Evolutionary conservation across 2,113 vertebrate genomes (phyloP).

Genomic region (Erpornis zantholeuca): DNA sequence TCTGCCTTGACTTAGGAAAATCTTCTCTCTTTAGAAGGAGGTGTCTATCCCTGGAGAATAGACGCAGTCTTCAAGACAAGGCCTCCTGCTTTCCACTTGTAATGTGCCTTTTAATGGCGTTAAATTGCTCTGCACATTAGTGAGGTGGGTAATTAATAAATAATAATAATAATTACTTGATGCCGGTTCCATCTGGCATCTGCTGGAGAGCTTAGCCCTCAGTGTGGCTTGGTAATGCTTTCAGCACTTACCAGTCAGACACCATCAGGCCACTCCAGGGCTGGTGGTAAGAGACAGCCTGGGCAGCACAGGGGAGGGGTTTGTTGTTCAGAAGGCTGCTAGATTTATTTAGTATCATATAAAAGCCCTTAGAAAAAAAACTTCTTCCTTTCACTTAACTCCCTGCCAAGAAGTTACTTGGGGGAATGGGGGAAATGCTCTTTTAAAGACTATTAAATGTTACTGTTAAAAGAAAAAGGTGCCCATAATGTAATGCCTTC

Average conservation of each 20-base stretch:
- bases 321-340: not conserved
- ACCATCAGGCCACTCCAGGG: conserved; percentile 25
- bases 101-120: conserved; percentile 18
- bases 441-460: conserved; percentile 63
- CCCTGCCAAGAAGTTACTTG: conserved; percentile 63
- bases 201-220: not conserved
- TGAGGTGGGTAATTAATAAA: conserved; percentile 65
- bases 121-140: conserved; percentile 49
- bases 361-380: conserved; percentile 45
- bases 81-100: not conserved
- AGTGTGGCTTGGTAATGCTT: conserved; percentile 24
- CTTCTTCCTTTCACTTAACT: conserved; percentile 42
- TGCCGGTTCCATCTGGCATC: conserved; percentile 33
- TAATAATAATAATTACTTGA: conserved; percentile 54
- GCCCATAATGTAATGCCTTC: conserved; percentile 44
- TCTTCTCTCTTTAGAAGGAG: not conserved
- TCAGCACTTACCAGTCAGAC: conserved; percentile 47
- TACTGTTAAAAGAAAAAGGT: conserved; percentile 62
- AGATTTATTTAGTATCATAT: conserved; percentile 50
- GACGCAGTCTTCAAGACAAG: not conserved
- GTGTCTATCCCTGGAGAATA: not conserved
- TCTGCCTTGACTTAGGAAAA: not conserved
- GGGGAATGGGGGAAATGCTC: conserved; percentile 50
- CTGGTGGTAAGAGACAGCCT: conserved; percentile 21
- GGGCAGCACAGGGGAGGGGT: conserved; percentile 1